These are phyloP conservation scores for Lasioglossum calceatum DNA, from an alignment of 2,888 invertebrate genomes.

Conservation along the genomic window DNA sequence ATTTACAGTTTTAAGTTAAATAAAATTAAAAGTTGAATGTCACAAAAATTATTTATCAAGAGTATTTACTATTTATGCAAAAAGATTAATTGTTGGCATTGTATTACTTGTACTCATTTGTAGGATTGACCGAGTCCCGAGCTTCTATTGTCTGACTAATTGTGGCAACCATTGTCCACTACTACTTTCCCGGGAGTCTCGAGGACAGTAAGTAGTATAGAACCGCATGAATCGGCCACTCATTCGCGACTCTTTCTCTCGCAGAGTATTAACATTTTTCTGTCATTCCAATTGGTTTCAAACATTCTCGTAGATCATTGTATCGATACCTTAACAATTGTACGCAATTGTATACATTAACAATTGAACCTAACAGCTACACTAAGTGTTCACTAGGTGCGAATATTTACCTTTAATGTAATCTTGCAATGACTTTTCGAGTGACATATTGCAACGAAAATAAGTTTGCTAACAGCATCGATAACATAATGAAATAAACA, in stretches of 20 bases:
- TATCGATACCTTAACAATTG: not conserved
- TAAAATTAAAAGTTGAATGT: not conserved
- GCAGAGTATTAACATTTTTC: not conserved
- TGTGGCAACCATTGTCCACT: conserved; percentile 19
- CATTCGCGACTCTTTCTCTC: not conserved
- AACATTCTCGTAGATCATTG: not conserved
- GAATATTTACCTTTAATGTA: not conserved
- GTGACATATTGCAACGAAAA: not conserved
- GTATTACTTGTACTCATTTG: not conserved
- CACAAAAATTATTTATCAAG: not conserved
- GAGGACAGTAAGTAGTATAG: conserved; percentile 49
- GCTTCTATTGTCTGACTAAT: conserved; percentile 33
- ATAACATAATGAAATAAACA: not conserved
- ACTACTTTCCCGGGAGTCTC: conserved; percentile 39
- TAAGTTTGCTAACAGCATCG: not conserved
- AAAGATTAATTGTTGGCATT: not conserved
- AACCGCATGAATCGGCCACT: conserved; percentile 43
- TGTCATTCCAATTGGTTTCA: not conserved
- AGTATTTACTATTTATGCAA: not conserved
- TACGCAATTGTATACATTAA: not conserved
- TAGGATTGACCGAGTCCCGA: not conserved
- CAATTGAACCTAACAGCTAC: not conserved
- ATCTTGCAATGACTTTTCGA: not conserved
- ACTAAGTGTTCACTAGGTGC: not conserved
- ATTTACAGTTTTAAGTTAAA: not conserved